These are phyloP conservation scores for Notiomystis cincta DNA, from an alignment of 2,113 vertebrate species.

Conservation along the genomic window DNA sequence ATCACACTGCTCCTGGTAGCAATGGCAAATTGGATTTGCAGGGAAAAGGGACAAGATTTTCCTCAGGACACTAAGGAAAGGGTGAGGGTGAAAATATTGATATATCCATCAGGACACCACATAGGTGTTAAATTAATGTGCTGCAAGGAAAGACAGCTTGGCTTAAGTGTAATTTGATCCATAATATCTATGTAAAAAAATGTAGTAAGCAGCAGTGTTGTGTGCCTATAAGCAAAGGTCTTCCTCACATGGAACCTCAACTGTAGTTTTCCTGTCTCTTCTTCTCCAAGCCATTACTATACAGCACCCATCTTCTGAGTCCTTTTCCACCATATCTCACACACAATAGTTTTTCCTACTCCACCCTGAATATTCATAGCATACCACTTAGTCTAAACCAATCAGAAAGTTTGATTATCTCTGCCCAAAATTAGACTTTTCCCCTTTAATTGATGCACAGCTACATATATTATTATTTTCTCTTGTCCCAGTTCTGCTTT, in stretches of 20 bases:
- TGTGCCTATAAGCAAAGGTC: not conserved
- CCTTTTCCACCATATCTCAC: not conserved
- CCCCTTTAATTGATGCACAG: not conserved
- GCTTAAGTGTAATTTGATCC: not conserved
- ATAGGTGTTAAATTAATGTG: not conserved
- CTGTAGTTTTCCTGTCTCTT: not conserved
- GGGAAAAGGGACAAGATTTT: not conserved
- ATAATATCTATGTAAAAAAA: rapidly evolving
- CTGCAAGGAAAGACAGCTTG: not conserved
- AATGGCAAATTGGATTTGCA: not conserved
- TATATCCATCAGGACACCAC: not conserved
- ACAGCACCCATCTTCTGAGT: not conserved
- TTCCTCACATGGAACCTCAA: not conserved
- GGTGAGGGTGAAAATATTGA: not conserved
- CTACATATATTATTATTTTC: not conserved
- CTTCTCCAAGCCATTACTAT: not conserved
- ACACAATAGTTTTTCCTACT: not conserved
- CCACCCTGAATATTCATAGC: constrained; percentile 30
- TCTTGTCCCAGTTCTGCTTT: not conserved
- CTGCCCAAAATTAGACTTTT: constrained; percentile 16
- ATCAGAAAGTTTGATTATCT: constrained; percentile 12
- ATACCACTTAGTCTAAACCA: constrained; percentile 13
- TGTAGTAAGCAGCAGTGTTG: not conserved
- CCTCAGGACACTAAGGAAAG: not conserved
- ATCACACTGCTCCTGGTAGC: not conserved